Evolutionary conservation across 1,140 invertebrate genomes (phyloP), one percentile per base, ranked within the genome.

Genomic region (Drosophila saltans): DNA sequence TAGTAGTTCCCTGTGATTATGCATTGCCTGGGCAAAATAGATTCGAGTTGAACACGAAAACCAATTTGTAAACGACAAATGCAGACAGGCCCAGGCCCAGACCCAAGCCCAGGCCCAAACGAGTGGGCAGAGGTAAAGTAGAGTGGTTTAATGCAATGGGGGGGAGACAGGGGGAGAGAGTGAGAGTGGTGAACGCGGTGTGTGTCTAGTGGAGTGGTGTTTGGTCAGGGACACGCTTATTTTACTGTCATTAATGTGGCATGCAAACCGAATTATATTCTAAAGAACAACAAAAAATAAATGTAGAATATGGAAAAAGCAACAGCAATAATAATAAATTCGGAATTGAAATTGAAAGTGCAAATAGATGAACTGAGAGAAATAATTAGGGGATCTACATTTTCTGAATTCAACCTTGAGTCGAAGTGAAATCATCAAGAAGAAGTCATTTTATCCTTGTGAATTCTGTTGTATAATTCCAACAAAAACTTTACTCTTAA

Each of bases 51-150:
- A 89, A 88, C 84, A 88, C 84, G 84, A 89, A 88, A 88, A 89
- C 66, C 84, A 88, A 88, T 88, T 88, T 88, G 85, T 88, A 89
- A 88, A 89, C 78, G 80, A 89, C 84, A 89, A 84, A 78, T 80
- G 78, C 83, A 83, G 67, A 69, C 70, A 63, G 69, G 59, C 57
- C 33, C 62, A 63, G 11, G 56, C 26, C n/a, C 26, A 33, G 59
- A n/a, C 45, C 41, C 62, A 41, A n/a, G 43, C 41, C 62, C 24
- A 41, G 28, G 6, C 58, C 62, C 45, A 65, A 30, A 30, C 28
- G 39, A 41, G 57, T n/a, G 21, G 21, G 33, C 8, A n/a, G 40
- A 10, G 11, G 11, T 8, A 3, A 9, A 11, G 39, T 41, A 26
- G 33, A 57, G 8, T 39, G 36, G 39, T 26, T 28, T 33, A 41